Evolutionary conservation across 1,140 invertebrate genomes (phyloP), one percentile per base, ranked within the genome.

Genomic region (Holotrichia oblita): DNA sequence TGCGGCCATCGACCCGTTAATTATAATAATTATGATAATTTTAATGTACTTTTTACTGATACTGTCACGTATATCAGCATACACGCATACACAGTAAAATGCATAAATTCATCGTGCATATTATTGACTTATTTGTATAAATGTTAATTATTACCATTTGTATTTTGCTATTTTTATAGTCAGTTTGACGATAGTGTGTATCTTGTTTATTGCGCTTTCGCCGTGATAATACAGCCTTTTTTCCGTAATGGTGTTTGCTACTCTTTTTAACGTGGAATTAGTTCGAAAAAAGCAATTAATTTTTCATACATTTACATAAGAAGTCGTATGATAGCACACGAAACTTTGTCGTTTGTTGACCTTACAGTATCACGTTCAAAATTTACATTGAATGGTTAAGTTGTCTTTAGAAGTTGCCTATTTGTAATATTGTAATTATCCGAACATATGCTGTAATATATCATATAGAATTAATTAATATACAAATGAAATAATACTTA

Each of bases 61-160:
- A 55, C 14, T 17, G 48, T 55, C 48, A 55, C 48, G 14, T n/a
- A 55, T 55, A 17, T 55, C 6, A 17, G n/a, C 48, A 6, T 55
- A 55, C n/a, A 6, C n/a, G 48, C n/a, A 55, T 55, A 55, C 48
- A 6, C 4, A 3, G 48, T n/a, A 55, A 34, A 34, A 34, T 17
- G 48, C 17, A 55, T 55, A 55, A 55, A 17, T 17, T 14, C 48
- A 17, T 6, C 48, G 17, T 55, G 48, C 14, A 55, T 55, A 55
- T 55, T 55, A 55, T 55, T 55, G n/a, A 55, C 17, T 55, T 55
- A 55, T 55, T 55, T 17, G 48, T 55, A 55, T 55, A 55, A 17
- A 55, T 55, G 17, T 55, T 55, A 55, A 55, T 55, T 55, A 55
- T 6, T 14, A 55, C 6, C 12, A 17, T 55, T 55, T 55, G 48